Conservation (phyloP, 2,797 vertebrate genomes). For the Enteromius anoplus region DNA sequence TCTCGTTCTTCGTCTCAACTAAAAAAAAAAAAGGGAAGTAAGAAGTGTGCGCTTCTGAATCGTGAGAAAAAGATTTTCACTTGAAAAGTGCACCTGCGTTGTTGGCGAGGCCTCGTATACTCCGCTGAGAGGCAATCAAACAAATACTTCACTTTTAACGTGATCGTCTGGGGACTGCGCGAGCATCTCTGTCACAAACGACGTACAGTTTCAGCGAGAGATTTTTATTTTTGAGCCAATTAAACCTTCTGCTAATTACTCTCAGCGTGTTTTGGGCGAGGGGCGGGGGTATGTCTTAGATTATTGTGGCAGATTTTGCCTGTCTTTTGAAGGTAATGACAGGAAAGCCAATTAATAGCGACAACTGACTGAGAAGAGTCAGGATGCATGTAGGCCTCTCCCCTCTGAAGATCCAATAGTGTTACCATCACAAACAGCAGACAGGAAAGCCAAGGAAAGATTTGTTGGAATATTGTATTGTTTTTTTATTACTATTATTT, state of each 20-base stretch:
- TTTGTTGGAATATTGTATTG: background rate
- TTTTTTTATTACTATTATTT: background rate
- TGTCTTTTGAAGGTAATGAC: conserved; percentile 49
- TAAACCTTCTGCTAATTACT: conserved; percentile 57
- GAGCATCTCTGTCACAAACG: conserved; percentile 40
- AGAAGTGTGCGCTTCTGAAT: conserved; percentile 72
- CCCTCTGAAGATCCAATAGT: conserved; percentile 23
- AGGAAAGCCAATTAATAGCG: conserved; percentile 47
- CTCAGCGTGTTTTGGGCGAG: conserved; percentile 5
- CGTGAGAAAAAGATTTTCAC: conserved; percentile 74
- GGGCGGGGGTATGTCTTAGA: conserved; percentile 45
- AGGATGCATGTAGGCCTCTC: conserved; percentile 37
- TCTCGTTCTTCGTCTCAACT: conserved; percentile 41
- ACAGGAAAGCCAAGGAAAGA: background rate
- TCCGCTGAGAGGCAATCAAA: conserved; percentile 68
- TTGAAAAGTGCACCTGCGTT: conserved; percentile 79
- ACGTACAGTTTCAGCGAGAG: conserved; percentile 9
- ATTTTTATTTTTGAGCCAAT: conserved; percentile 50
- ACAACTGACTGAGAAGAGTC: conserved; percentile 55
- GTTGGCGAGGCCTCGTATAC: conserved; percentile 65
- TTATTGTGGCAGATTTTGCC: conserved; percentile 31
- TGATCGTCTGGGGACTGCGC: conserved; percentile 36
- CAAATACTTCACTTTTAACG: conserved; percentile 50
- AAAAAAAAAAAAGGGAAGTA: conserved; percentile 36
- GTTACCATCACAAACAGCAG: conserved; percentile 40